A percentile compares a stretch with the other conserved stretches of the same genome.
These are phyloP conservation scores for Limnodromus scolopaceus DNA, from an alignment of 2,797 vertebrate species.

Conservation along the genomic window DNA sequence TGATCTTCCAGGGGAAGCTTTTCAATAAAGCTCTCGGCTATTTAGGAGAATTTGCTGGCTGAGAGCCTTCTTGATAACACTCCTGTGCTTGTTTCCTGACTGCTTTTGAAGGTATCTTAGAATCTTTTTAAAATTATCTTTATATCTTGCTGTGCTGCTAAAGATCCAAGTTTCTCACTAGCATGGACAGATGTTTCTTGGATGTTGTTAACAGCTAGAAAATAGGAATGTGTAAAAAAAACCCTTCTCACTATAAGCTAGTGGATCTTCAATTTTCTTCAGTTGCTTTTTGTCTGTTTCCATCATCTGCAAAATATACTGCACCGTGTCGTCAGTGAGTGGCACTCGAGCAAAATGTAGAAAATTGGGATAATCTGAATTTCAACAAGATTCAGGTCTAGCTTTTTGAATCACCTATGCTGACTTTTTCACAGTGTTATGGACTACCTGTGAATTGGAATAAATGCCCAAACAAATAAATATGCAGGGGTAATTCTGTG, in stretches of 20 bases:
- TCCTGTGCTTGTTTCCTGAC: constrained; percentile 1
- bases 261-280: background rate
- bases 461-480: background rate
- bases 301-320: background rate
- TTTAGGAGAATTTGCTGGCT: constrained; percentile 45
- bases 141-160: constrained; percentile 21
- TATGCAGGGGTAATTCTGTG: background rate
- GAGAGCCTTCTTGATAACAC: constrained; percentile 52
- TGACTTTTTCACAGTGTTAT: background rate
- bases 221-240: background rate
- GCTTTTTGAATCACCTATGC: background rate
- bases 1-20: constrained; percentile 47
- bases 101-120: constrained; percentile 27
- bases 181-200: background rate
- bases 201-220: background rate
- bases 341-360: background rate
- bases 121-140: constrained; percentile 38
- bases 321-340: fast-evolving
- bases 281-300: background rate
- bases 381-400: background rate
- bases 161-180: background rate
- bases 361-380: background rate
- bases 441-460: background rate
- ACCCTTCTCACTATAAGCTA: background rate
- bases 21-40: constrained; percentile 39